These are phyloP conservation scores for Egretta garzetta DNA, from an alignment of 2,113 vertebrate species.

Conservation along the genomic window DNA sequence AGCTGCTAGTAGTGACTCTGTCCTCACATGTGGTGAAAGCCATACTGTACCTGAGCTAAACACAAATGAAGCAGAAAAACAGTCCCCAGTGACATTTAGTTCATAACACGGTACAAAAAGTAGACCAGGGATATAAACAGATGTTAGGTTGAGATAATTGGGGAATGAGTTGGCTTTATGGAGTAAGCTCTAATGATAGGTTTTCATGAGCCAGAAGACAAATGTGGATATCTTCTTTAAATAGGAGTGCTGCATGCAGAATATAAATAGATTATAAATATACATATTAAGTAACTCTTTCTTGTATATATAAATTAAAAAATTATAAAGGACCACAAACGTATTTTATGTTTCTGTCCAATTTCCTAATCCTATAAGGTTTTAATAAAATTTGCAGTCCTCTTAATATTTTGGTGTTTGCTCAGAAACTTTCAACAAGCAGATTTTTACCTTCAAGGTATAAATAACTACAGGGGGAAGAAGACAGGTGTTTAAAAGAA, in stretches of 20 bases:
- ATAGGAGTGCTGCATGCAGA: background rate
- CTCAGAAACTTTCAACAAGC: background rate
- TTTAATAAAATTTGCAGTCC: background rate
- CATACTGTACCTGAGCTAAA: background rate
- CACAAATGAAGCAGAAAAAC: background rate
- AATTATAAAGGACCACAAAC: background rate
- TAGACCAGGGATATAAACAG: background rate
- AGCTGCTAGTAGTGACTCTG: background rate
- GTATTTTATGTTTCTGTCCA: background rate
- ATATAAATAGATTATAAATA: background rate
- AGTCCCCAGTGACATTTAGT: background rate
- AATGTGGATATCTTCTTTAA: background rate
- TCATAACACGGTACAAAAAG: background rate
- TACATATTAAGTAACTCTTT: background rate
- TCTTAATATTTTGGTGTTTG: background rate
- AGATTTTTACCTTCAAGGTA: conserved; percentile 3
- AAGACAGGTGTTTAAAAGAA: conserved; percentile 31
- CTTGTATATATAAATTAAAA: background rate
- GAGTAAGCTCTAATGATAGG: background rate
- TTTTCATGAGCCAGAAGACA: background rate
- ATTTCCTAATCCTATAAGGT: background rate
- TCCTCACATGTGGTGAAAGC: accelerated
- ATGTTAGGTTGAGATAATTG: background rate
- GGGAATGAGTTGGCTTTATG: background rate
- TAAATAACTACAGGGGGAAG: background rate